These are phyloP conservation scores for Grammomys surdaster DNA, from an alignment of 2,113 vertebrate genomes.

Conservation along the genomic window DNA sequence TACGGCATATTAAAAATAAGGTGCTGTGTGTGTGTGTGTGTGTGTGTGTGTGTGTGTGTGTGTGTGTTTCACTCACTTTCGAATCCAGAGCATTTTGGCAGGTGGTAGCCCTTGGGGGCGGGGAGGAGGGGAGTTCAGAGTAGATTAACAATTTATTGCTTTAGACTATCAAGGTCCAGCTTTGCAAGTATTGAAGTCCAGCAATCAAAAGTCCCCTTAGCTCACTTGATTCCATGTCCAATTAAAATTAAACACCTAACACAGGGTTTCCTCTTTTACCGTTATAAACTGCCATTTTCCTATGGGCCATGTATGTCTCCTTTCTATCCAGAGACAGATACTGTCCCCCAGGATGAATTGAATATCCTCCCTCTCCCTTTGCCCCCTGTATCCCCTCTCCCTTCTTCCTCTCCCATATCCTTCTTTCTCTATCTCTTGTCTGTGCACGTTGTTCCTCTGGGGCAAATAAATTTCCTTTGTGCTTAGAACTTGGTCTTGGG, in stretches of 20 bases:
- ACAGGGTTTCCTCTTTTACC: not conserved
- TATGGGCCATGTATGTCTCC: not conserved
- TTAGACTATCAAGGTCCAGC: not conserved
- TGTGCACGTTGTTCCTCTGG: not conserved
- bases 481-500: not conserved
- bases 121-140: too few relatives aligned
- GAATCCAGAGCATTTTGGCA: too few relatives aligned
- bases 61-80: too few relatives aligned
- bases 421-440: not conserved
- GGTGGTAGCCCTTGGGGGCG: too few relatives aligned
- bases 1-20: too few relatives aligned
- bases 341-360: not conserved
- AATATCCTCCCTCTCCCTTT: too few relatives aligned
- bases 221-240: not conserved
- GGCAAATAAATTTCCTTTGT: not conserved
- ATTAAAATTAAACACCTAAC: not conserved
- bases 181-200: not conserved
- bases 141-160: too few relatives aligned
- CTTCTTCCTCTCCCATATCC: not conserved
- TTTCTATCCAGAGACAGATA: too few relatives aligned
- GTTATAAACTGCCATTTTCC: not conserved
- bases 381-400: not conserved
- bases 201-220: not conserved
- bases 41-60: too few relatives aligned
- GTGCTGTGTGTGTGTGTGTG: too few relatives aligned